Percentiles rank a stretch among this genome's conserved stretches.
These are phyloP conservation scores for Heloderma charlesbogerti DNA, from an alignment of 2,113 vertebrate genomes.

Conservation along the genomic window DNA sequence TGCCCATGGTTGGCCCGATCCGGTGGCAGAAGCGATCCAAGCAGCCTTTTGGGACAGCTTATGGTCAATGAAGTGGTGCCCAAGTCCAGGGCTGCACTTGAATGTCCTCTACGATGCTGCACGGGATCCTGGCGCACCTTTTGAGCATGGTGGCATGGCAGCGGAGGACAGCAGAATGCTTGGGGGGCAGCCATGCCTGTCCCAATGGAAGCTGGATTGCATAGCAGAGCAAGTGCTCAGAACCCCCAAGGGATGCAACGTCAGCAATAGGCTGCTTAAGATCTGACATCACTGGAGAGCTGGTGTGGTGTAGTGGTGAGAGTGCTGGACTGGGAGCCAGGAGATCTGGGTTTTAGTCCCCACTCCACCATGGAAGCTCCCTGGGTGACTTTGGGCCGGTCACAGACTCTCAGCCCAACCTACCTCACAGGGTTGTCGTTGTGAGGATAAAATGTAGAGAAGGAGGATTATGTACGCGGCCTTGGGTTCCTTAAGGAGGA, in stretches of 20 bases:
- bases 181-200: not conserved
- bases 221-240: not conserved
- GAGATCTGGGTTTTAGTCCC: no score
- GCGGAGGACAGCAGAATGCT: not conserved
- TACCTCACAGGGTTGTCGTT: no score
- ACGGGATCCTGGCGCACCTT: not conserved
- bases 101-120: not conserved
- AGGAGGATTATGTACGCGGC: no score
- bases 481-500: no score
- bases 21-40: not conserved
- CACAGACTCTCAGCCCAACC: no score
- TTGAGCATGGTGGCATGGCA: not conserved
- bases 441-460: no score
- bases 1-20: not conserved
- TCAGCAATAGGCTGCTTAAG: not conserved
- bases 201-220: not conserved
- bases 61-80: not conserved
- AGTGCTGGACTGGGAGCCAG: no score
- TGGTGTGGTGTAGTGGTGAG: no score
- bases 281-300: no score
- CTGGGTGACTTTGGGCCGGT: no score
- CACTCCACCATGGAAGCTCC: no score
- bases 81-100: not conserved
- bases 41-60: not conserved
- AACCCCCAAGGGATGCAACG: not conserved